Evolutionary conservation across 2,113 vertebrate species (phyloP).

Genomic region (Pluvianellus socialis): DNA sequence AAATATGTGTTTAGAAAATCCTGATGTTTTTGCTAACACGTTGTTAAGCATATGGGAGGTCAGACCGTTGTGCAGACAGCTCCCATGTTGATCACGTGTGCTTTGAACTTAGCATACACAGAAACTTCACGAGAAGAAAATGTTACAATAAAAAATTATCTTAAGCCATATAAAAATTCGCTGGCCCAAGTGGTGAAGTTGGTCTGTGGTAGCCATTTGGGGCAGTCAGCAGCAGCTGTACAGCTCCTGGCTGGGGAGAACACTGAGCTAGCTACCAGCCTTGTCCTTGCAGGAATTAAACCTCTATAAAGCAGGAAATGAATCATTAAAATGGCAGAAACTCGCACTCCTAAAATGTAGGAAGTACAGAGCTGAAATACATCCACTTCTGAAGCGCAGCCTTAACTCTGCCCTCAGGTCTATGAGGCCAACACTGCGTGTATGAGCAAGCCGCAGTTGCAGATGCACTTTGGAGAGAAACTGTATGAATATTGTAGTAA

Average conservation of each 20-base stretch:
- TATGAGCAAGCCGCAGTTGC: not conserved
- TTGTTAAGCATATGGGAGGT: not conserved
- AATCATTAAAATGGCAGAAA: not conserved
- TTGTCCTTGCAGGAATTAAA: not conserved
- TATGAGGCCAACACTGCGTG: not conserved
- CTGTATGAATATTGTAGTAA: not conserved
- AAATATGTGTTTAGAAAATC: not conserved
- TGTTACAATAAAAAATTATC: not conserved
- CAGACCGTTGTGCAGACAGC: not conserved
- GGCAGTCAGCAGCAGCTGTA: not conserved
- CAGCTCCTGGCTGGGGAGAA: not conserved
- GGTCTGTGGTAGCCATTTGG: not conserved
- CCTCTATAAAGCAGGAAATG: not conserved
- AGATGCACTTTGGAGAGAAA: not conserved
- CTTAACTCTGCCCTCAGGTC: not conserved
- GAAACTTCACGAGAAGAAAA: not conserved
- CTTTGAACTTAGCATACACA: not conserved
- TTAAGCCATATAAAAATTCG: not conserved
- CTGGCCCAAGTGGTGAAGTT: not conserved
- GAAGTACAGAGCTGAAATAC: not conserved
- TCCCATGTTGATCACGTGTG: not conserved
- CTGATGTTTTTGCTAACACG: not conserved
- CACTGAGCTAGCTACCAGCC: not conserved
- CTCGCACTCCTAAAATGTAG: not conserved
- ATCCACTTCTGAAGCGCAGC: not conserved